phyloP scores from a whole-genome alignment of 2,888 invertebrate genomes.

The Apantesis nais region DNA sequence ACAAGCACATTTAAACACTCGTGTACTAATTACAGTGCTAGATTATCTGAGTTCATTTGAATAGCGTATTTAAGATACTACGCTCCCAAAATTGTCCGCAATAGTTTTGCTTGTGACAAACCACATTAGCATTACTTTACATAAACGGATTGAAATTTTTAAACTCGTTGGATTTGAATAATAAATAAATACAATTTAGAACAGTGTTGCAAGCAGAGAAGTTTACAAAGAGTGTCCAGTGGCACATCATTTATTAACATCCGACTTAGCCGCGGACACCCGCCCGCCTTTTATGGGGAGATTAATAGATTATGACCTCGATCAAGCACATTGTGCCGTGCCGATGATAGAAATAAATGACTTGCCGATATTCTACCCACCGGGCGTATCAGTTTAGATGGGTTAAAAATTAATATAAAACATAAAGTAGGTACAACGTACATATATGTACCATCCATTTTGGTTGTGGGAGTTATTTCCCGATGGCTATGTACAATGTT shows the following conservation, averaged over 20 bases:
- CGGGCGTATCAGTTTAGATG: background rate
- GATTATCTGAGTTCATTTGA: background rate
- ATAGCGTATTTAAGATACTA: slow-evolving; percentile 5
- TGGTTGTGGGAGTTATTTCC: background rate
- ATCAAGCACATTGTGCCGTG: slow-evolving; percentile 48
- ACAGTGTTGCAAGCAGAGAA: slow-evolving; percentile 38
- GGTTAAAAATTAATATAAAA: slow-evolving; percentile 4
- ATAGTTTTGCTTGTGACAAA: slow-evolving; percentile 49
- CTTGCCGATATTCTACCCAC: slow-evolving; percentile 24
- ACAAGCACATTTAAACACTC: background rate
- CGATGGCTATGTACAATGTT: background rate
- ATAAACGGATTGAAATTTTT: slow-evolving; percentile 73
- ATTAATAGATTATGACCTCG: slow-evolving; percentile 65
- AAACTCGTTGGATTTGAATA: slow-evolving; percentile 71
- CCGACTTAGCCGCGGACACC: slow-evolving; percentile 51
- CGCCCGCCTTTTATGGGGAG: slow-evolving; percentile 56
- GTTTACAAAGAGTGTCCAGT: slow-evolving; percentile 50
- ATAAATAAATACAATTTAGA: slow-evolving; percentile 63
- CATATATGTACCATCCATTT: background rate
- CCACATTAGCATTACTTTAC: slow-evolving; percentile 72
- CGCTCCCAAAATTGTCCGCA: slow-evolving; percentile 36
- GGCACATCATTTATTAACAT: slow-evolving; percentile 64
- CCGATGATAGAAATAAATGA: slow-evolving; percentile 48
- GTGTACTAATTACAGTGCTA: background rate
- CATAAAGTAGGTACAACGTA: background rate